Evolutionary conservation across 2,113 vertebrate species (phyloP).

Genomic region (Cisticola juncidis): DNA sequence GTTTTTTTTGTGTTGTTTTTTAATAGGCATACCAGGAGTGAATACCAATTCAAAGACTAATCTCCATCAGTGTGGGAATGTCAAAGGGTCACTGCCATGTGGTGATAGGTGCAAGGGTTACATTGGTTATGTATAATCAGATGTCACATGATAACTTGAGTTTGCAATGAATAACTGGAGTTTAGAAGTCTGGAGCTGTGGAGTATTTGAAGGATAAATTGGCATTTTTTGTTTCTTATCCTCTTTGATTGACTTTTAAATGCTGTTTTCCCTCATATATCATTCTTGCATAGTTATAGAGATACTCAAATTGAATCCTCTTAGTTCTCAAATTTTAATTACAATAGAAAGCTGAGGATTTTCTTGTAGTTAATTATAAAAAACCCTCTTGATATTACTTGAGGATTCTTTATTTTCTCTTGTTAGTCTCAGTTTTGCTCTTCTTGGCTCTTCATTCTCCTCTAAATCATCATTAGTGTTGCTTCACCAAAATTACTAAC

Average conservation of each 20-base stretch:
- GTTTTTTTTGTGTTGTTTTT: neutral
- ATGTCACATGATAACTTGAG: neutral
- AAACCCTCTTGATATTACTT: neutral
- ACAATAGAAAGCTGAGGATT: neutral
- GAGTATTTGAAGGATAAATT: neutral
- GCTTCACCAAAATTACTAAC: neutral
- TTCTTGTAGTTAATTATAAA: neutral
- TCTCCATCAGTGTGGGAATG: neutral
- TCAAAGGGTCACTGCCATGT: neutral
- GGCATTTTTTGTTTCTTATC: neutral
- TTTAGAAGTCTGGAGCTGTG: neutral
- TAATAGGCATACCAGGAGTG: neutral
- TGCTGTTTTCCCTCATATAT: neutral
- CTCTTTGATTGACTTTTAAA: neutral
- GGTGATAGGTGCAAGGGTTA: neutral
- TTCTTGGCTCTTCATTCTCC: neutral
- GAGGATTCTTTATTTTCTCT: slow-evolving; percentile 1
- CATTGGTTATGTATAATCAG: neutral
- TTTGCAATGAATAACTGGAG: neutral
- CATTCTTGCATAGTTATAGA: neutral
- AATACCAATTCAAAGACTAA: neutral
- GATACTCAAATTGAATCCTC: neutral
- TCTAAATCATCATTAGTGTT: neutral
- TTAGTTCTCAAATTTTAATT: slow-evolving; percentile 20
- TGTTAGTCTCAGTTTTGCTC: neutral